These are phyloP conservation scores for Chloroclysta siterata DNA, from an alignment of 2,888 invertebrate genomes.

Conservation along the genomic window DNA sequence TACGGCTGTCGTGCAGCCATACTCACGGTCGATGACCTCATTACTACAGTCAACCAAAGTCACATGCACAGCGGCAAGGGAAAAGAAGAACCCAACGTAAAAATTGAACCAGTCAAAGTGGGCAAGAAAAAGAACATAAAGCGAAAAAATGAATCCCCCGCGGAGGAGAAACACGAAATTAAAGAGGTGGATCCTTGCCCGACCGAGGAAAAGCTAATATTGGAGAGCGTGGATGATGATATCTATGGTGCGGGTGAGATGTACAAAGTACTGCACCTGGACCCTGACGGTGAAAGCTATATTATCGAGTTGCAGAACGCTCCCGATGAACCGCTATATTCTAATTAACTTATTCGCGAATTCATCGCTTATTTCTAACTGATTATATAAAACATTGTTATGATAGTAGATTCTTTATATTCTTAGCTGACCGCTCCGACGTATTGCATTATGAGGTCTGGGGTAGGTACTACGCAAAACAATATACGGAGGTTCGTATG, in stretches of 20 bases:
- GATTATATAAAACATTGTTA: not conserved
- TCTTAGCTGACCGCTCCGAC: too few relatives aligned
- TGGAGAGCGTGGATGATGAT: slow-evolving; percentile 22
- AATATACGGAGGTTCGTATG: too few relatives aligned
- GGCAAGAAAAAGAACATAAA: not conserved
- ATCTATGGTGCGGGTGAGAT: slow-evolving; percentile 19
- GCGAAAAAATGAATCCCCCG: not conserved
- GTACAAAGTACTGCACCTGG: slow-evolving; percentile 23
- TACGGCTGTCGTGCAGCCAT: slow-evolving; percentile 57
- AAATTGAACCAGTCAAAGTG: not conserved
- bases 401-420: not conserved
- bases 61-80: slow-evolving; percentile 43
- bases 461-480: too few relatives aligned
- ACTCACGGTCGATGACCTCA: slow-evolving; percentile 52
- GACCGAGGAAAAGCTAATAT: slow-evolving; percentile 18
- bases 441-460: too few relatives aligned
- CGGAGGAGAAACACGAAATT: not conserved
- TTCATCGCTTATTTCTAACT: not conserved
- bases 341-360: not conserved
- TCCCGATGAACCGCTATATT: not conserved
- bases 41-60: slow-evolving; percentile 44
- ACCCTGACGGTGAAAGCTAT: slow-evolving; percentile 17
- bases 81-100: slow-evolving; percentile 1
- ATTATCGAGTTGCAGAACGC: slow-evolving; percentile 15
- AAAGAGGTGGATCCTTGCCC: slow-evolving; percentile 3